phyloP scores from a whole-genome alignment of 2,888 invertebrate genomes.

The Microplitis deprimator region DNA sequence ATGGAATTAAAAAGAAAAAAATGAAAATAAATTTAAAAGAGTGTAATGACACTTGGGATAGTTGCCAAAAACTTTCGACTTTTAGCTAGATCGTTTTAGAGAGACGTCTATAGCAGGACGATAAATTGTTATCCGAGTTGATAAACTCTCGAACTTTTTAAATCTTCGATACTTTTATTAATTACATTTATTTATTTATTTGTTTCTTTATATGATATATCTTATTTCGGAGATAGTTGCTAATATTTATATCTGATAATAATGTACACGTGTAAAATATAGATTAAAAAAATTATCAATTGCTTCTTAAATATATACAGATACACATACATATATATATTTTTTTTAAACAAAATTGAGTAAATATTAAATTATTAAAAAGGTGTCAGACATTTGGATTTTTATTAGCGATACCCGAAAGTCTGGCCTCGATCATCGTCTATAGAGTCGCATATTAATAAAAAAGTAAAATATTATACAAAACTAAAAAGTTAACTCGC shows the following conservation, averaged over 20 bases:
- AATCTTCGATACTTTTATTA: neutral
- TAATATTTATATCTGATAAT: neutral
- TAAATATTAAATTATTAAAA: neutral
- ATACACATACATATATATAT: too few relatives aligned
- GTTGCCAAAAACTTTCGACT: slow-evolving; percentile 47
- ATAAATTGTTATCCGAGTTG: slow-evolving; percentile 22
- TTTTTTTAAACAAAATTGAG: neutral
- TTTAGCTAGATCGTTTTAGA: slow-evolving; percentile 22
- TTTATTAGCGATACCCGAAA: neutral
- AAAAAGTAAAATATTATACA: neutral
- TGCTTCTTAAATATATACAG: neutral
- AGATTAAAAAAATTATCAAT: neutral
- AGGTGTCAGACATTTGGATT: neutral
- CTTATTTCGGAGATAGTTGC: neutral
- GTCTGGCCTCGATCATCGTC: neutral
- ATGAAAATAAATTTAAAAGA: slow-evolving; percentile 38
- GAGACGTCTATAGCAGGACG: neutral
- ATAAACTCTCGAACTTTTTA: slow-evolving; percentile 1
- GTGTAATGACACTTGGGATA: slow-evolving; percentile 57
- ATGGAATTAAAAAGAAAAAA: slow-evolving; percentile 25
- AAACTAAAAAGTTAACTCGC: neutral
- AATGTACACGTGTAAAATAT: neutral
- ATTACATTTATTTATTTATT: neutral
- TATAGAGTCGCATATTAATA: neutral
- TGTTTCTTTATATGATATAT: neutral